Evolutionary conservation across 1,140 invertebrate genomes (phyloP), one percentile per base, ranked within the genome.

Genomic region (Lepidotrigona ventralis): DNA sequence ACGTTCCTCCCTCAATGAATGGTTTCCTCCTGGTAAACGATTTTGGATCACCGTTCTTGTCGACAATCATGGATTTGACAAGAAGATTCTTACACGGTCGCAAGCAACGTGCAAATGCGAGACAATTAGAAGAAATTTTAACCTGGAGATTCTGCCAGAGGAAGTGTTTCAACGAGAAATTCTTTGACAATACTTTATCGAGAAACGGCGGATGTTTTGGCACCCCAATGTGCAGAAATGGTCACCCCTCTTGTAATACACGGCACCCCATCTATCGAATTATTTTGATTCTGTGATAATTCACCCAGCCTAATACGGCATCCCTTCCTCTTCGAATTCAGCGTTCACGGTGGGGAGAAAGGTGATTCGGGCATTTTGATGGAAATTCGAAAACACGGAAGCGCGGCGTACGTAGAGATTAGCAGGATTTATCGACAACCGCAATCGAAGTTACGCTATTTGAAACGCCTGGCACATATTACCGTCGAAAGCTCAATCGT

Each of bases 211-310:
- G 87, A 91, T 90, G 87, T 90, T 92, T 91, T 92, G 79, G 87
- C 87, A 88, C 87, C 86, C 87, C 72, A 85, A 74, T 84, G 84
- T 53, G 80, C 79, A 80, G 83, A 82, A 83, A 88, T 76, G 68
- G 85, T 88, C 88, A 88, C 85, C 91, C 88, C 90, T 90, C 89
- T 87, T 90, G 86, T 89, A 91, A 88, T 88, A 89, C 85, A 85
- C 89, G 88, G 86, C 91, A 87, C 90, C 92, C 91, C 82, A 89
- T 89, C 90, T 89, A 91, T 93, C 92, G 93, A 94, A 93, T 93
- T 93, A 94, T 94, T 93, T 93, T 93, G 92, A 93, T 93, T 94
- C 92, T 90, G 83, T 88, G 93, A 93, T 93, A 93, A 93, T 93
- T 94, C 92, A 91, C 87, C 92, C 91, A 23, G 75, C 54, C 90